Evolutionary conservation across 2,888 invertebrate genomes (phyloP), one percentile per base, ranked within the genome.

Genomic region (Philaethria dido): DNA sequence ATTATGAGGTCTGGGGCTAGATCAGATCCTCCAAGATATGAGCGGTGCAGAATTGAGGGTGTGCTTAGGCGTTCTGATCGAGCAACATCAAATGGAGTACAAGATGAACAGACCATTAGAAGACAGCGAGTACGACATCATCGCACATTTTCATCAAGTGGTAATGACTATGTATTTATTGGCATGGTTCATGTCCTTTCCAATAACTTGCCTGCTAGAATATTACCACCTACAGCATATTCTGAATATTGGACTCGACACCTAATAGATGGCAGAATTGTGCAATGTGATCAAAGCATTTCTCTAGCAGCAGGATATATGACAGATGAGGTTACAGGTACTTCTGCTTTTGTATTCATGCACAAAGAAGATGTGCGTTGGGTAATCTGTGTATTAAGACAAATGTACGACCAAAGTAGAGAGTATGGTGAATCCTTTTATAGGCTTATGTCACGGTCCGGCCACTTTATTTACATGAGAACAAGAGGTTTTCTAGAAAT

Each of bases 161-260:
- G 94, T 18, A 94, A 94, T 85, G 94, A 94, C 81, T 93, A 93
- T 85, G 94, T 94, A 68, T 94, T 96, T 78, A 94, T 96, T 76
- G 96, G 96, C 64, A 94, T 97, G 82, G 96, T 96, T 25, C 94
- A 95, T 80, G 91, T 97, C 29, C 86, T 95, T 76, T 80, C 90
- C 9, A 88, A 81, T 76, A 78, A 83, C 29, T 94, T 95, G 78
- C 96, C 96, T 66, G 81, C 88, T 42, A 82, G 85, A 59, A 84
- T 92, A 57, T 93, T 95, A 62, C 94, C 96, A 59, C 94, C 92
- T 1, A 87, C 89, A 44, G 88, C 95, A 39, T 95, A 96, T 75
- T 95, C 98, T 78, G 98, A 98, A 84, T 98, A 98, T 85, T 95
- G 97, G 81, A 98, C 98, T 0, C 94, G 98, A 73, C 98, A 98